phyloP scores from a whole-genome alignment of 2,888 invertebrate species.

The Thecocarcelia acutangulata region DNA sequence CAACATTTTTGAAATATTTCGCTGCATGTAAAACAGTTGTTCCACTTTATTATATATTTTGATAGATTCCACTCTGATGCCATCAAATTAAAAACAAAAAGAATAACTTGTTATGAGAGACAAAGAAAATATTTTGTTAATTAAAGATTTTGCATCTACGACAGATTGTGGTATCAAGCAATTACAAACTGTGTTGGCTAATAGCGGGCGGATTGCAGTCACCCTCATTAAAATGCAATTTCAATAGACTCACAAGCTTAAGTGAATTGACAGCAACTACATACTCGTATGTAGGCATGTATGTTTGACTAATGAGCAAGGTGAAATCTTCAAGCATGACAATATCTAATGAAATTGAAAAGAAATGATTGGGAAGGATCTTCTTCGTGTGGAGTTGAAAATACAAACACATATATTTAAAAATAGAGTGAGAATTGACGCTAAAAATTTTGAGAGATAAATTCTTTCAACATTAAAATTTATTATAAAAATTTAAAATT shows the following conservation, averaged over 20 bases:
- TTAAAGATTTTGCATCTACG: constrained; percentile 20
- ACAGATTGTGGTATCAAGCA: neutral
- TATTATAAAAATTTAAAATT: too few species aligned
- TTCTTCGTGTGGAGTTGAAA: too few species aligned
- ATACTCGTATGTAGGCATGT: neutral
- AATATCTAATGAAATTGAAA: neutral
- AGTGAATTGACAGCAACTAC: constrained; percentile 29
- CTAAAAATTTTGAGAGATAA: too few species aligned
- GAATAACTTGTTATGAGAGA: constrained; percentile 11
- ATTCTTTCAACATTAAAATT: too few species aligned
- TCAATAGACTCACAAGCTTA: constrained; percentile 9
- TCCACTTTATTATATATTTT: constrained; percentile 18
- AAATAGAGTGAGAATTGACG: too few species aligned
- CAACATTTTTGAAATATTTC: constrained; percentile 3
- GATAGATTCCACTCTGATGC: constrained; percentile 40
- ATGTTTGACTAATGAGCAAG: constrained; percentile 20
- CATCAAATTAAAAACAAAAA: constrained; percentile 27
- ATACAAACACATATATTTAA: too few species aligned
- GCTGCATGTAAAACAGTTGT: constrained; percentile 22
- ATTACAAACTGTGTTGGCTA: neutral
- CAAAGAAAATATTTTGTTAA: constrained; percentile 43
- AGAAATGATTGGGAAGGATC: constrained; percentile 3
- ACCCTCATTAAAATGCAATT: constrained; percentile 27
- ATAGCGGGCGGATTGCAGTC: constrained; percentile 1
- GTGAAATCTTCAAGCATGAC: constrained; percentile 24